Conservation (phyloP, 2,888 invertebrate species). For the Thumatha senex region DNA sequence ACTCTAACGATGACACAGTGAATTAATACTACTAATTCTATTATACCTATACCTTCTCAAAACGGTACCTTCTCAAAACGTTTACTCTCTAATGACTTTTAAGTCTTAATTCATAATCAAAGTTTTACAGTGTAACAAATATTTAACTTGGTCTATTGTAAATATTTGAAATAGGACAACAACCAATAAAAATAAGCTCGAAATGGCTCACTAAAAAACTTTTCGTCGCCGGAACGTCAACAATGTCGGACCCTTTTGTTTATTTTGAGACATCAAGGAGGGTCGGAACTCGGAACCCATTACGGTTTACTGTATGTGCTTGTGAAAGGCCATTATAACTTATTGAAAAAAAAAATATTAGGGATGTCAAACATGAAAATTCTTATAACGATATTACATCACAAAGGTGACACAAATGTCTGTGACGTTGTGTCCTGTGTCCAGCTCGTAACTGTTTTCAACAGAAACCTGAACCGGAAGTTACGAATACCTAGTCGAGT, state of each 20-base stretch:
- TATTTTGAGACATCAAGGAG: constrained; percentile 59
- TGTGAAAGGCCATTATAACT: constrained; percentile 41
- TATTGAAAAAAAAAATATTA: constrained; percentile 43
- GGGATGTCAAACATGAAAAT: constrained; percentile 20
- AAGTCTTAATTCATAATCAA: background rate
- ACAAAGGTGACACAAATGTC: too few relatives aligned
- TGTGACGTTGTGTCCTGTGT: too few relatives aligned
- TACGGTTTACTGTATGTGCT: constrained; percentile 52
- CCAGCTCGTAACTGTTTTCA: too few relatives aligned
- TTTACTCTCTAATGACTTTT: too few relatives aligned
- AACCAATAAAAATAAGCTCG: constrained; percentile 35
- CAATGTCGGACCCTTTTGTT: constrained; percentile 51
- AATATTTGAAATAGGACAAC: constrained; percentile 25
- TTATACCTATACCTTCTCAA: too few relatives aligned
- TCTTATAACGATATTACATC: too few relatives aligned
- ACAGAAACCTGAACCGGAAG: too few relatives aligned
- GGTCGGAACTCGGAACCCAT: constrained; percentile 59
- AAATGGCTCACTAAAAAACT: constrained; percentile 39
- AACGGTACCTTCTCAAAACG: too few relatives aligned
- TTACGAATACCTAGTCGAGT: too few relatives aligned
- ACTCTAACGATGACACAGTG: too few relatives aligned
- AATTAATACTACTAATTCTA: too few relatives aligned
- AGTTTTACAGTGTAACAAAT: constrained; percentile 14
- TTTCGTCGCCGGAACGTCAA: constrained; percentile 42
- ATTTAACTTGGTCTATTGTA: constrained; percentile 23